Evolutionary conservation across 2,113 vertebrate genomes (phyloP), one percentile per base, ranked within the genome.

Genomic region (Eulacestoma nigropectus): DNA sequence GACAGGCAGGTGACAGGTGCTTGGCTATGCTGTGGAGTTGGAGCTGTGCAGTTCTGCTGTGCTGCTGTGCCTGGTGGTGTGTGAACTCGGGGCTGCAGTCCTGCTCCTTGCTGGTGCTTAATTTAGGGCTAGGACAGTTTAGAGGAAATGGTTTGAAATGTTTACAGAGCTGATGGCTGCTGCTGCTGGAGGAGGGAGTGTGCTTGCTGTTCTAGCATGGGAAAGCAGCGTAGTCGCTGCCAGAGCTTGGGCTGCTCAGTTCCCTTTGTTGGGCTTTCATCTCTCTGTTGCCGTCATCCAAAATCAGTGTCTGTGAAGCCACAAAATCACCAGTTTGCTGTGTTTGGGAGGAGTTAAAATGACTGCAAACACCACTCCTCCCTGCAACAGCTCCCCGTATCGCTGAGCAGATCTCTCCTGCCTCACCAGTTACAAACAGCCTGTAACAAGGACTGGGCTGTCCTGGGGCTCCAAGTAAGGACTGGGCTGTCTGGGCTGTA

Each of bases 321-420:
- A 75, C 80, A 50, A 89, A 92, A 95, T 78, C 74, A 64, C 88
- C 77, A 80, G 64, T 93, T 92, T 78, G 83, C 80, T 86, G 68
- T 89, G 80, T 68, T 73, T 70, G 93, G 95, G 93, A 95, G 93
- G 94, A 95, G 91, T 95, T 95, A 86, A 84, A 95, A 95, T 67
- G 80, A 64, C 91, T 97, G 93, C 88, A 97, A 87, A 68, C 78
- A 76, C 82, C 64, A 67, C 81, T 89, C 90, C 87, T 82, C 81
- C 64, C 39, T 83, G 70, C 88, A 91, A 35, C 52, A 64, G 55
- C 89, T 94, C 93, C 84, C 30, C 30, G 81, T 70, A 18, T 80
- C 4, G 0, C 88, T 69, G 63, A 65, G 79, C 83, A 83, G n/a
- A 57, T 88, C 83, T 77, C 76, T 94, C 67, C 79, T 35, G 27